Evolutionary conservation across 2,888 invertebrate genomes (phyloP).

Genomic region (Tachina grossa): DNA sequence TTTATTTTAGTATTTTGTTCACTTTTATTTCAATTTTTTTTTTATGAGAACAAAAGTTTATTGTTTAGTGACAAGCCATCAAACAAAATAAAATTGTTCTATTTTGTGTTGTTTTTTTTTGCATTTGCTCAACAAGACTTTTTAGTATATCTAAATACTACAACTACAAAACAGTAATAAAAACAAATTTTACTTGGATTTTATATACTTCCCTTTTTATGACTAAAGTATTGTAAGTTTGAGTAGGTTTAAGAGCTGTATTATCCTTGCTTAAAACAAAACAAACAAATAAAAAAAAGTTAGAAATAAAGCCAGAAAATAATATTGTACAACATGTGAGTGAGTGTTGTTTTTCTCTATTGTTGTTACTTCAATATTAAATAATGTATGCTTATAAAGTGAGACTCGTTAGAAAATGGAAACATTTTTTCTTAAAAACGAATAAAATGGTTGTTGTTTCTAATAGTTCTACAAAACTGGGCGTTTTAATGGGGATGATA

Average conservation of each 20-base stretch:
- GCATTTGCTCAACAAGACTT: conserved; percentile 28
- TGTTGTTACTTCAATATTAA: conserved; percentile 42
- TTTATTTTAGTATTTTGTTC: conserved; percentile 53
- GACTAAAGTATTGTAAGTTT: conserved; percentile 8
- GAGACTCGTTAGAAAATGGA: background rate
- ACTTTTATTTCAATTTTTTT: conserved; percentile 21
- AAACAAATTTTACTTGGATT: conserved; percentile 25
- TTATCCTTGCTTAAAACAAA: conserved; percentile 48
- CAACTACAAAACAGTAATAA: conserved; percentile 17
- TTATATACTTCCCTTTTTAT: conserved; percentile 37
- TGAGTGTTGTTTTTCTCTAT: conserved; percentile 31
- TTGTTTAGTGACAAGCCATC: conserved; percentile 64
- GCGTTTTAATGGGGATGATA: no score
- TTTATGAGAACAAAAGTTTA: conserved; percentile 60
- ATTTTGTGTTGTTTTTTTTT: conserved; percentile 1
- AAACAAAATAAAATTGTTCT: conserved; percentile 45
- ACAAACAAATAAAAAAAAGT: background rate
- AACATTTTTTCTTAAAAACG: background rate
- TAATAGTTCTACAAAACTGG: background rate
- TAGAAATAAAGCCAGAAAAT: background rate
- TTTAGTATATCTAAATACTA: conserved; percentile 44
- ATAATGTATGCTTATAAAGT: conserved; percentile 30
- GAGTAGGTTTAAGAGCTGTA: conserved; percentile 35
- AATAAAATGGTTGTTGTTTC: conserved; percentile 12
- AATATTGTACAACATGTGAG: conserved; percentile 25